phyloP scores from a whole-genome alignment of 2,797 vertebrate species.

The Sebastes reedi region DNA sequence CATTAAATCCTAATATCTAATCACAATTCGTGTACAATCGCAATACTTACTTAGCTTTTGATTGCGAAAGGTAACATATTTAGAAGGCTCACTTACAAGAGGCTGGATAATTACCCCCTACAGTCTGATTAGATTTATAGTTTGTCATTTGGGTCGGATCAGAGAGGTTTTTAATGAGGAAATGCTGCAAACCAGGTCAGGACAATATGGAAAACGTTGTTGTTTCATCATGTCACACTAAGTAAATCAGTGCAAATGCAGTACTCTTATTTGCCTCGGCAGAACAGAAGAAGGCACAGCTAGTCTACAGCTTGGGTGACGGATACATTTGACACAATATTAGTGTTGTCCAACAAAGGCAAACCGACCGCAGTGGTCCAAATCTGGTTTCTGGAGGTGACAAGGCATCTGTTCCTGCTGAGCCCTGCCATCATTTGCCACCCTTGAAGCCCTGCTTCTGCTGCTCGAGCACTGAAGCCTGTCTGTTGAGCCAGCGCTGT shows the following conservation, averaged over 20 bases:
- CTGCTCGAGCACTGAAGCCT: slow-evolving; percentile 46
- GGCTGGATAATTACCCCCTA: neutral
- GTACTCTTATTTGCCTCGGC: neutral
- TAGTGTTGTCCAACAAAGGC: neutral
- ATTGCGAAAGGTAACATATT: neutral
- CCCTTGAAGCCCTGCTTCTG: slow-evolving; percentile 26
- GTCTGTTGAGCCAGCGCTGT: slow-evolving; percentile 69
- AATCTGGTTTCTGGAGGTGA: neutral
- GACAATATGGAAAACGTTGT: neutral
- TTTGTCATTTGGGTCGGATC: neutral
- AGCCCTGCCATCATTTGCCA: slow-evolving; percentile 29
- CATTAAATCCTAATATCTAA: no score
- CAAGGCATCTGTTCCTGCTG: neutral
- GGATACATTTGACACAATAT: neutral
- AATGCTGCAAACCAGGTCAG: neutral
- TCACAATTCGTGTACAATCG: no score
- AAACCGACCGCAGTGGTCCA: neutral
- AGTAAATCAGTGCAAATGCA: slow-evolving; percentile 1
- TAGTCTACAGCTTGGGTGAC: neutral
- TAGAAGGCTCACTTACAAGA: neutral
- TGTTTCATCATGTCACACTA: neutral
- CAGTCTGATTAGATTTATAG: slow-evolving; percentile 4
- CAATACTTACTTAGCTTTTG: neutral
- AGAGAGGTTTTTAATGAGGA: neutral
- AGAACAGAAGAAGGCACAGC: neutral